A percentile compares a stretch with the other conserved stretches of the same genome.
phyloP scores from a whole-genome alignment of 2,888 invertebrate genomes.

The Hirtodrosophila confusa region DNA sequence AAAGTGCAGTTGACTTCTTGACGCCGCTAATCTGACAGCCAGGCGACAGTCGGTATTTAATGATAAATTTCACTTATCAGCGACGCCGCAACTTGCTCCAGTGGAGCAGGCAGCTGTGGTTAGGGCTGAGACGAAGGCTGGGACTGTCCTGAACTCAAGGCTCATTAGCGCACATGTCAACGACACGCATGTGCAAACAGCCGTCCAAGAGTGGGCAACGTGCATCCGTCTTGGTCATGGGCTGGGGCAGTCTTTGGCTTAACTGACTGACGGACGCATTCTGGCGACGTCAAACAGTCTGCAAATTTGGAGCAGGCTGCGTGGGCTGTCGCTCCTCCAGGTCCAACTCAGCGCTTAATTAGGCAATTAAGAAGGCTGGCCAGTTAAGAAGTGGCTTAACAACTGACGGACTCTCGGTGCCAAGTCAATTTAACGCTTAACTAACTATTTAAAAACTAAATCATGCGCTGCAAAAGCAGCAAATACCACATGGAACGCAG shows the following conservation, averaged over 20 bases:
- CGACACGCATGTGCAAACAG: slow-evolving; percentile 40
- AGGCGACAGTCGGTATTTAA: slow-evolving; percentile 45
- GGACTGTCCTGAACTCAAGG: slow-evolving; percentile 15
- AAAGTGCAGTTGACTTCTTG: slow-evolving; percentile 57
- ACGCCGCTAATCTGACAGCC: slow-evolving; percentile 57
- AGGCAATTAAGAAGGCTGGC: slow-evolving; percentile 65
- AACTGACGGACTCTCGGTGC: slow-evolving; percentile 42
- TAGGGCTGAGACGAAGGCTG: not conserved
- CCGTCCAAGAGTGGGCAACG: slow-evolving; percentile 30
- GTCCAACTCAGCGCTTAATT: slow-evolving; percentile 63
- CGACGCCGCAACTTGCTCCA: slow-evolving; percentile 3
- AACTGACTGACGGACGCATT: slow-evolving; percentile 7
- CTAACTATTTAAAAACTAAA: slow-evolving; percentile 63
- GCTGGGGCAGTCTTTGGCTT: slow-evolving; percentile 16
- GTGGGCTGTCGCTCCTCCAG: slow-evolving; percentile 56
- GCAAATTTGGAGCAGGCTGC: slow-evolving; percentile 51
- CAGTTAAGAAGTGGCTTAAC: slow-evolving; percentile 50
- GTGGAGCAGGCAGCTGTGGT: not conserved
- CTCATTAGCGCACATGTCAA: slow-evolving; percentile 67
- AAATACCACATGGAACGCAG: slow-evolving; percentile 1
- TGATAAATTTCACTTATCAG: slow-evolving; percentile 64
- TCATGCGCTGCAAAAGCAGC: slow-evolving; percentile 41
- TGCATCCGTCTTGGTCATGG: slow-evolving; percentile 7
- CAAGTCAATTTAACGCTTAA: slow-evolving; percentile 76
- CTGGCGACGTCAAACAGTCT: slow-evolving; percentile 36